These are phyloP conservation scores for Amia ocellicauda DNA, from an alignment of 2,113 vertebrate genomes.

Conservation along the genomic window DNA sequence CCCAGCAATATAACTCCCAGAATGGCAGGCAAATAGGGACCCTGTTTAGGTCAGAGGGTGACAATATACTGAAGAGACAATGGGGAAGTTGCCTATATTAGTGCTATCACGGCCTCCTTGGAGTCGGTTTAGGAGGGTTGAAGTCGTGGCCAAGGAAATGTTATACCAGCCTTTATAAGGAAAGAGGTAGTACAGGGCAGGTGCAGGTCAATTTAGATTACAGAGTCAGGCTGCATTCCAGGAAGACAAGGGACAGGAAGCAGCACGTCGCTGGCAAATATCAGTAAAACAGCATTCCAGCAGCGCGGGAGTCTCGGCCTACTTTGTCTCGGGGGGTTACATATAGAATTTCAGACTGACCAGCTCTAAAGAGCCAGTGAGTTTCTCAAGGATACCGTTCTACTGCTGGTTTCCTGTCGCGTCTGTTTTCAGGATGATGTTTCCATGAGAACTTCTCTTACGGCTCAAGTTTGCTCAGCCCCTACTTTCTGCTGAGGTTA, in stretches of 20 bases:
- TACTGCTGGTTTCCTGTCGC: constrained; percentile 23
- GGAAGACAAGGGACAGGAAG: constrained; percentile 29
- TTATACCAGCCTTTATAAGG: constrained; percentile 52
- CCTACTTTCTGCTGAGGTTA: no score
- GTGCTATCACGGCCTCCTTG: constrained; percentile 54
- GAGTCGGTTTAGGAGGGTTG: constrained; percentile 60
- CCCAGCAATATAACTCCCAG: constrained; percentile 50
- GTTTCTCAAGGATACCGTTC: no score
- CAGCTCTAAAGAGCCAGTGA: no score
- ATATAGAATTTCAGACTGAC: background rate
- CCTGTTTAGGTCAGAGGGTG: constrained; percentile 43
- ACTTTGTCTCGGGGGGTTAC: background rate
- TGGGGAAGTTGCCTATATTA: constrained; percentile 48
- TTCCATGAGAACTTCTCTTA: constrained; percentile 25
- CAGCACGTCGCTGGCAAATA: constrained; percentile 28
- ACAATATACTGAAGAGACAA: constrained; percentile 42
- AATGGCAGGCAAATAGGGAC: constrained; percentile 56
- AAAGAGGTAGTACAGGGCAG: constrained; percentile 56
- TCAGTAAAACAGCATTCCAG: constrained; percentile 21
- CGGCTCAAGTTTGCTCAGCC: no score
- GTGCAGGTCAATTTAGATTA: constrained; percentile 57
- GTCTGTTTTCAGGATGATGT: constrained; percentile 5
- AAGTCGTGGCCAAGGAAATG: constrained; percentile 70
- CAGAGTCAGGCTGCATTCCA: constrained; percentile 33
- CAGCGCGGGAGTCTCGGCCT: background rate